Base-by-base conservation (phyloP, 2,797 vertebrate genomes). In the Semaprochilodus insignis region DNA sequence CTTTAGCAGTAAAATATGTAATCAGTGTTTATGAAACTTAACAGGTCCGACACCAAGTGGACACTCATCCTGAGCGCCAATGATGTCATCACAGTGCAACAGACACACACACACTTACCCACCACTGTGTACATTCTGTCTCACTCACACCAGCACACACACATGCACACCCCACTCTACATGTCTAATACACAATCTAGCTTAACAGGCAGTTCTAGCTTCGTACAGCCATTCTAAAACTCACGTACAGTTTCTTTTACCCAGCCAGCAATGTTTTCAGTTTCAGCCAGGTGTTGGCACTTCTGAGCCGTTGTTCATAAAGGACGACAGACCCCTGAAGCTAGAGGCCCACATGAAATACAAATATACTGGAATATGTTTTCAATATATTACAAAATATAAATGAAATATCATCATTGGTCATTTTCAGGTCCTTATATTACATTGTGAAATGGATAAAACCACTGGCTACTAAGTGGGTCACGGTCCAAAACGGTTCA, bases 11-110 rank as follows among this genome's bases (percentile, higher is more conserved):
- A 80, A 25, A 85, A 86, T 90, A 77, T 85, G 80, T 94, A 93
- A 95, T 92, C 95, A 97, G 95, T 94, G 94, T 96, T 97, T 96
- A 97, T 95, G 97, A 97, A 98, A 96, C 94, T 91, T 93, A 94
- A 94, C 92, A 90, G 90, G 89, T 90, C 93, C 88, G 91, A 95
- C 93, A 94, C 89, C 91, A 89, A 65, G 75, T 77, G 86, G 89
- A 88, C 91, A 93, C 93, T 91, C 85, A 84, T 91, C 88, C 89
- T 85, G 87, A 92, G 85, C 91, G 87, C 90, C 78, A 89, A 86
- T 83, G 85, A 86, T 90, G 92, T 91, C 92, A 85, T 90, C 83
- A 86, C 52, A 87, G 54, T 78, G 80, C 59, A 62, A 82, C 77
- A 78, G 52, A 66, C 87, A 91, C 84, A 89, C 82, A 90, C 84